Base-by-base conservation (phyloP, 2,113 vertebrate genomes). In the Gopherus evgoodei region DNA sequence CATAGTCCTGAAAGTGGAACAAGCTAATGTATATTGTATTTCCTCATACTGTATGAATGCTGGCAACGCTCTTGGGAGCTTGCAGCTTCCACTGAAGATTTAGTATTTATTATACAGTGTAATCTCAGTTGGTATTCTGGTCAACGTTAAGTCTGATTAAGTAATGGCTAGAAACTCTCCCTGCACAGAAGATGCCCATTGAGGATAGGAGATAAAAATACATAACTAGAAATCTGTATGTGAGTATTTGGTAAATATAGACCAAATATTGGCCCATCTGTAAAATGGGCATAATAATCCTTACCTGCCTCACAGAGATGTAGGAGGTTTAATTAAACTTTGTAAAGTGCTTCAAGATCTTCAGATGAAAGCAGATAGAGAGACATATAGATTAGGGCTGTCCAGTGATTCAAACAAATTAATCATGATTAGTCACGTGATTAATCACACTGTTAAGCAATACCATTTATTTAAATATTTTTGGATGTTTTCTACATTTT, bases 51-150 rank as follows among this genome's bases (percentile, higher is more conserved):
- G 52, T 24, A 24, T 4, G 38, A 4, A 65, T 4, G 65, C 56
- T 69, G 90, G 72, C 65, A 91, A 88, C 53, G 65, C 80, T 44
- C 38, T 47, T 44, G 42, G 76, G 84, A n/a, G 42, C 27, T 29
- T 38, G 57, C 87, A 90, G 52, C 85, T 96, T 94, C 91, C 84
- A 57, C 88, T 93, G 92, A 93, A 88, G 93, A 88, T 84, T 35
- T 38, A 19, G 24, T 31, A 22, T 56, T 90, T 81, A 81, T 19
- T 92, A 16, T 57, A 91, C 49, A 22, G 4, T 29, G 47, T 87
- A n/a, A 47, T 88, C 95, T 90, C 92, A 75, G 29, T 54, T 53
- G 83, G 79, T 72, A 11, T 50, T 81, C 83, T 50, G 8, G 5
- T 47, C 35, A 62, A 83, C 53, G 76, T 50, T 59, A 4, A 1